Conservation (phyloP, 2,113 vertebrate genomes). For the Antechinus flavipes region DNA sequence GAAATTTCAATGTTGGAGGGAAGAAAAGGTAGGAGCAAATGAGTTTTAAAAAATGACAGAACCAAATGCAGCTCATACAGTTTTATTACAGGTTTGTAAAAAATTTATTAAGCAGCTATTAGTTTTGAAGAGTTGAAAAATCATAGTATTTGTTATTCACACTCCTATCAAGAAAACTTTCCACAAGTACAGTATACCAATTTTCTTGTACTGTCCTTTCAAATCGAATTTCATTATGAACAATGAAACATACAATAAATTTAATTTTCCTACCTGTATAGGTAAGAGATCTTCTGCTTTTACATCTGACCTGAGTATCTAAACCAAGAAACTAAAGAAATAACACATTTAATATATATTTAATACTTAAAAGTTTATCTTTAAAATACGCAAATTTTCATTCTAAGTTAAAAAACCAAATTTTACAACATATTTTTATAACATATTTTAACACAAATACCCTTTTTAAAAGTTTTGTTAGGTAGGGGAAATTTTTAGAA, state of each 20-base stretch:
- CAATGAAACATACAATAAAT: conserved; percentile 27
- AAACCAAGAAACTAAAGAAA: conserved; percentile 75
- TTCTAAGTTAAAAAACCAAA: neutral
- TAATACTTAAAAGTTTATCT: neutral
- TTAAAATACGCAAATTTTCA: neutral
- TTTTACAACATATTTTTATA: neutral
- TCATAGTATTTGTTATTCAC: neutral
- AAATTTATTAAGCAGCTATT: conserved; percentile 10
- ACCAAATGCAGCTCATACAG: neutral
- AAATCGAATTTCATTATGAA: conserved; percentile 41
- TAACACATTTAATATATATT: conserved; percentile 6
- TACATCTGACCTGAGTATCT: conserved; percentile 31
- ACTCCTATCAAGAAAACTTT: neutral
- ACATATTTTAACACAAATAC: neutral
- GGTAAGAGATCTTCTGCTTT: conserved; percentile 54
- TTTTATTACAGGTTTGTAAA: conserved; percentile 28
- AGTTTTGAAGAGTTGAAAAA: neutral
- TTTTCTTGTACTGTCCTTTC: neutral
- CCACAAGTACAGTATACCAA: neutral
- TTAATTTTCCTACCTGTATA: conserved; percentile 78
- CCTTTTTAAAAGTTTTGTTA: neutral
- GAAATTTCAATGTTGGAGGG: neutral
- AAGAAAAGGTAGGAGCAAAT: neutral
- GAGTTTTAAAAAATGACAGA: neutral
- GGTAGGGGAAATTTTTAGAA: neutral